Evolutionary conservation across 1,140 invertebrate species (phyloP).

Genomic region (Zeugodacus cucurbitae): DNA sequence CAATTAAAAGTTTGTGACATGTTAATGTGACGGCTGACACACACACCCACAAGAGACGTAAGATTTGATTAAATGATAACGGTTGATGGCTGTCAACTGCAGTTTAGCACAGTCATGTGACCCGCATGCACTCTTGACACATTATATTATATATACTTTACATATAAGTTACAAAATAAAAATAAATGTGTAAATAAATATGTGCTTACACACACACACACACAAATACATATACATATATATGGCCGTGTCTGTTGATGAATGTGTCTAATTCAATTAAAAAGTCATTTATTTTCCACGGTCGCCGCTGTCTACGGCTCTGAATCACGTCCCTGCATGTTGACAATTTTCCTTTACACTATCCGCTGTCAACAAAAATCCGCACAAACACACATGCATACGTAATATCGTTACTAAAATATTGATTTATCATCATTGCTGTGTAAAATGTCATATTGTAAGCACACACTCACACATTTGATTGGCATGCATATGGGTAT

Average conservation of each 20-base stretch:
- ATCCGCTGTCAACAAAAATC: slow-evolving; percentile 1
- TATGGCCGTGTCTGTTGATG: not conserved
- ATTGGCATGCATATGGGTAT: not conserved
- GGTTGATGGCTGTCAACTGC: slow-evolving; percentile 15
- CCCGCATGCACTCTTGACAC: not conserved
- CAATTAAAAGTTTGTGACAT: slow-evolving; percentile 35
- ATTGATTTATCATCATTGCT: slow-evolving; percentile 1
- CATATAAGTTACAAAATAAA: not conserved
- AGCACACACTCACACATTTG: not conserved
- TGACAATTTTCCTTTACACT: not conserved
- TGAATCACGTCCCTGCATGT: not conserved
- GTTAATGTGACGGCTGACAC: not conserved
- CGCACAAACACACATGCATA: not conserved
- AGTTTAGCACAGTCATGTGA: not conserved
- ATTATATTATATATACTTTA: not conserved
- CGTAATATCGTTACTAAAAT: not conserved
- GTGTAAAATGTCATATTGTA: not conserved
- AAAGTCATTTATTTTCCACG: slow-evolving; percentile 14
- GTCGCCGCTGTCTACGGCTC: not conserved
- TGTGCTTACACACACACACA: not conserved
- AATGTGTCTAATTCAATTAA: slow-evolving; percentile 17
- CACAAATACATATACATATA: too few relatives aligned
- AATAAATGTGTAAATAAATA: not conserved
- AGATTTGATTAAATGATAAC: slow-evolving; percentile 23
- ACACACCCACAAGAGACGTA: not conserved